Percentiles rank a stretch among this genome's conserved stretches.
phyloP scores from a whole-genome alignment of 1,140 invertebrate species.

The Psix sp. region DNA sequence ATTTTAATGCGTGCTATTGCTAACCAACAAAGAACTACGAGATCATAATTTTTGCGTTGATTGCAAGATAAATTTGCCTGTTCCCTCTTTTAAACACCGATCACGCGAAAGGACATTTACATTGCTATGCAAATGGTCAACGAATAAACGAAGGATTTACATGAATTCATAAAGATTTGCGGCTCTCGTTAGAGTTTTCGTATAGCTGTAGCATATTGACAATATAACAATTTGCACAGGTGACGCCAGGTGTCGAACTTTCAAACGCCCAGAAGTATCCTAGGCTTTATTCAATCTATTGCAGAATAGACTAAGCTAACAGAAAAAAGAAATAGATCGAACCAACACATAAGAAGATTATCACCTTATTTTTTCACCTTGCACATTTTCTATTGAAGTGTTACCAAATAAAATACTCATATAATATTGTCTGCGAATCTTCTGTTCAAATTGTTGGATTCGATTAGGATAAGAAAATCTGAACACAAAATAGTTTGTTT shows the following conservation, averaged over 20 bases:
- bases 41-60: slow-evolving; percentile 34
- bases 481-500: no score
- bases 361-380: no score
- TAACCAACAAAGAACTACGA: slow-evolving; percentile 14
- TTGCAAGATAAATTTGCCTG: slow-evolving; percentile 36
- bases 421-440: no score
- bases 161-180: slow-evolving; percentile 36
- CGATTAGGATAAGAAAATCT: no score
- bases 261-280: no score
- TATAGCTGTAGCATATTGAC: not conserved
- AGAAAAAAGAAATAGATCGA: no score
- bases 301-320: no score
- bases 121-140: slow-evolving; percentile 33
- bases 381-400: no score
- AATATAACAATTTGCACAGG: slow-evolving; percentile 37
- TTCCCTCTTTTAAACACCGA: slow-evolving; percentile 24
- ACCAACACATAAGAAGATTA: no score
- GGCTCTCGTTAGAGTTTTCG: slow-evolving; percentile 45
- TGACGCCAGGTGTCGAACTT: slow-evolving; percentile 21
- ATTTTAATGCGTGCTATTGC: slow-evolving; percentile 8
- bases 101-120: not conserved
- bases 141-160: slow-evolving; percentile 32
- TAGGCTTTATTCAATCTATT: no score
- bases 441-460: no score
- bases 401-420: no score